Evolutionary conservation across 2,113 vertebrate species (phyloP).

Genomic region (Gambusia holbrooki): DNA sequence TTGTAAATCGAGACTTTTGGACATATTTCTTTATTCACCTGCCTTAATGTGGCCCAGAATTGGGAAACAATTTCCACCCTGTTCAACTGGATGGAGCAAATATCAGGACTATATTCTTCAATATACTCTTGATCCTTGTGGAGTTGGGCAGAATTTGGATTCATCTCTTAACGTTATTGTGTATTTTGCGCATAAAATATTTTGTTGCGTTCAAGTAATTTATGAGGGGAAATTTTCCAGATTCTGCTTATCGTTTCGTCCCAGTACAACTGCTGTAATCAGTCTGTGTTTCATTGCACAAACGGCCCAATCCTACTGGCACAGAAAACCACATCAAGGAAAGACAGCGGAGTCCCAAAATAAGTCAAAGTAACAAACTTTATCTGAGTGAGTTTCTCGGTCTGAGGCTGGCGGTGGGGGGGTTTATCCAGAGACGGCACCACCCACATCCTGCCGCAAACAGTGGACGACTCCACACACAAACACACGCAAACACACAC

Average conservation of each 20-base stretch:
- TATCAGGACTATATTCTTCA: not conserved
- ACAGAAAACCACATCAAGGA: not conserved
- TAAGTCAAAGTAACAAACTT: slow-evolving; percentile 3
- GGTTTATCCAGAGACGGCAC: slow-evolving; percentile 55
- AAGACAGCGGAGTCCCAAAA: not conserved
- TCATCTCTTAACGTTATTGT: too few relatives aligned
- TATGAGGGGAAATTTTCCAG: not conserved
- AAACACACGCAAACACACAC: slow-evolving; percentile 14
- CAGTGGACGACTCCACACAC: slow-evolving; percentile 50
- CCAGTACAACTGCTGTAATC: not conserved
- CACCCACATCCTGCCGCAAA: slow-evolving; percentile 73
- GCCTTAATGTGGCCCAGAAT: too few relatives aligned
- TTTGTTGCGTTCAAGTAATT: not conserved
- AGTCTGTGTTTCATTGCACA: not conserved
- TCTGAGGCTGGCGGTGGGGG: slow-evolving; percentile 16
- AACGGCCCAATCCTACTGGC: not conserved
- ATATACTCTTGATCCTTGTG: not conserved
- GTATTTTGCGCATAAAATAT: not conserved
- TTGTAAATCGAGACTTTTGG: too few relatives aligned
- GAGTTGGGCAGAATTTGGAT: not conserved
- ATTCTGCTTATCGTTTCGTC: not conserved
- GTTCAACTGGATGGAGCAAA: not conserved
- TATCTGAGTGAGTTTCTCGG: slow-evolving; percentile 5
- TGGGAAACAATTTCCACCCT: not conserved
- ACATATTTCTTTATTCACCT: not conserved